Base-by-base conservation (phyloP, 2,113 vertebrate species). In the Melanocharis versteri region DNA sequence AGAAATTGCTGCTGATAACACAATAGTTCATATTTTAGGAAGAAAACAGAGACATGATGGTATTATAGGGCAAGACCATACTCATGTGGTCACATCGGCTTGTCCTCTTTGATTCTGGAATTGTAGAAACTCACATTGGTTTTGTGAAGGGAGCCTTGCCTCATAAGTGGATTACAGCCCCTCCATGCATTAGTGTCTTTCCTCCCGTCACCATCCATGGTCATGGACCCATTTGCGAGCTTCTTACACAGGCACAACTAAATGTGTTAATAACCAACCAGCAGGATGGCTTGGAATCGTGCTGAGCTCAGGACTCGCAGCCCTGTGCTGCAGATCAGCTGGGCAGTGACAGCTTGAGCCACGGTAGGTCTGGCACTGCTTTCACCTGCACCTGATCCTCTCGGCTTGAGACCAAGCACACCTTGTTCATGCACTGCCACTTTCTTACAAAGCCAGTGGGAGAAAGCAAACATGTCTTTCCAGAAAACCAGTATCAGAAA, bases 151-250 rank as follows among this genome's bases (percentile, higher is more conserved):
- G 15, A 82, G 11, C 35, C 9, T 61, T 70, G 13, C 17, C 22
- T 73, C 1, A 0, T 45, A 6, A 83, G 14, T 2, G 3, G 13
- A 33, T 58, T 76, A 47, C 35, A 60, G 35, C 33, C 56, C 5
- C 15, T 62, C 31, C 3, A 0, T n/a, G 8, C 39, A 28, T 40
- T 51, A 15, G n/a, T 70, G 15, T 27, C 18, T 3, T 26, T 58
- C 33, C 40, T 73, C 19, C 31, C 44, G 16, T 33, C 53, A 64
- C 39, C 27, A 35, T 12, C 44, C 58, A 10, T 50, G 30, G 56
- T 35, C 54, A 60, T 1, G 8, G 58, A 44, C 19, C 8, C 16
- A 16, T 81, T 44, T 72, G 12, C n/a, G 35, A 73, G 35, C 27
- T 50, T 56, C 54, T 47, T 65, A 24, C 60, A 69, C 8, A 12